Evolutionary conservation across 1,140 invertebrate species (phyloP).

Genomic region (Rhyzopertha dominica): DNA sequence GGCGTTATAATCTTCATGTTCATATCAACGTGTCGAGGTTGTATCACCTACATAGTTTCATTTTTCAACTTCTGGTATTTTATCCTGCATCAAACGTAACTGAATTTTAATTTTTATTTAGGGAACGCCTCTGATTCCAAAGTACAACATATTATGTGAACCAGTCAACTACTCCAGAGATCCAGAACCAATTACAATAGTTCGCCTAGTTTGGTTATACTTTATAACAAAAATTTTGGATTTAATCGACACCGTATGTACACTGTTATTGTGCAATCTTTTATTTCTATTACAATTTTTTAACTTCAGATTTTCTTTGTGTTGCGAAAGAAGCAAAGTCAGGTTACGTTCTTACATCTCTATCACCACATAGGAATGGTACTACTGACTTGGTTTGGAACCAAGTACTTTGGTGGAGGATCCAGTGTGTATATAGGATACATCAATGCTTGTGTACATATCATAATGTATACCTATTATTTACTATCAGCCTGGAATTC

Average conservation of each 20-base stretch:
- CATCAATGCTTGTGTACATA: conserved; percentile 71
- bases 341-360: conserved; percentile 81
- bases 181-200: conserved; percentile 57
- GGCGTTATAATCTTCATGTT: no score
- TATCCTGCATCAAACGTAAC: neutral
- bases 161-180: conserved; percentile 63
- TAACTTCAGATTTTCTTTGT: conserved; percentile 73
- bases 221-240: conserved; percentile 63
- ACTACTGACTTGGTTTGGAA: conserved; percentile 55
- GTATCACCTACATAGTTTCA: no score
- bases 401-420: conserved; percentile 62
- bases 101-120: neutral
- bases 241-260: conserved; percentile 60
- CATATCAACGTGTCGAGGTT: no score
- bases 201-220: conserved; percentile 55
- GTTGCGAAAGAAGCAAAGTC: conserved; percentile 76
- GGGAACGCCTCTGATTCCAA: neutral
- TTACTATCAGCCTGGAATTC: conserved; percentile 59
- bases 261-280: neutral
- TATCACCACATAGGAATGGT: conserved; percentile 83
- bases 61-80: conserved; percentile 2
- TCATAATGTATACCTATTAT: conserved; percentile 82
- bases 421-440: conserved; percentile 56
- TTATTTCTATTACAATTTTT: conserved; percentile 1
- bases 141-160: conserved; percentile 52